phyloP scores from a whole-genome alignment of 2,888 invertebrate species.

The Tridacna gigas region DNA sequence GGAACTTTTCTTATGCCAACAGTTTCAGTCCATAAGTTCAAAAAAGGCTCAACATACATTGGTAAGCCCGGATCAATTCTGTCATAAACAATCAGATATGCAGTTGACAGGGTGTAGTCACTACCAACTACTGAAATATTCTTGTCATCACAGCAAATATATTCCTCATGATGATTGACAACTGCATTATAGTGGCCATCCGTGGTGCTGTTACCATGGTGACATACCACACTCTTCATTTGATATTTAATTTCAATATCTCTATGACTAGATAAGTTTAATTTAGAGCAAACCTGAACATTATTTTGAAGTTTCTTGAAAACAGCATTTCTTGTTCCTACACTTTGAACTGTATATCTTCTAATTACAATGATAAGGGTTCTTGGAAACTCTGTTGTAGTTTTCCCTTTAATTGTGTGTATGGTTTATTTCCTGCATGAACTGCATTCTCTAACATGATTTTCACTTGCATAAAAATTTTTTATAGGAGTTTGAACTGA shows the following conservation, averaged over 20 bases:
- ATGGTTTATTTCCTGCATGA: neutral
- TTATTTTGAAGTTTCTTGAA: neutral
- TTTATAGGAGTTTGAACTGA: neutral
- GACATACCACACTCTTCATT: conserved; percentile 9
- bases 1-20: neutral
- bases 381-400: neutral
- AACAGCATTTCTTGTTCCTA: neutral
- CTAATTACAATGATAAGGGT: neutral
- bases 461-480: neutral
- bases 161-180: neutral
- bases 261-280: neutral
- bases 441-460: neutral
- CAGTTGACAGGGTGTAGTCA: conserved; percentile 6
- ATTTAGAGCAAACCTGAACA: neutral
- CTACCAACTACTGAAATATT: neutral
- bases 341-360: neutral
- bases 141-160: conserved; percentile 9
- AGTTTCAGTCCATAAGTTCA: neutral
- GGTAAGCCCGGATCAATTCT: neutral
- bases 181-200: conserved; percentile 24
- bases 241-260: neutral
- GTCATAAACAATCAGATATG: too few relatives aligned
- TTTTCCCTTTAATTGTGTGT: neutral
- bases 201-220: neutral
- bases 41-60: neutral